Percentiles rank a stretch among this genome's conserved stretches.
Conservation (phyloP, 2,113 vertebrate genomes). For the Chunga burmeisteri region DNA sequence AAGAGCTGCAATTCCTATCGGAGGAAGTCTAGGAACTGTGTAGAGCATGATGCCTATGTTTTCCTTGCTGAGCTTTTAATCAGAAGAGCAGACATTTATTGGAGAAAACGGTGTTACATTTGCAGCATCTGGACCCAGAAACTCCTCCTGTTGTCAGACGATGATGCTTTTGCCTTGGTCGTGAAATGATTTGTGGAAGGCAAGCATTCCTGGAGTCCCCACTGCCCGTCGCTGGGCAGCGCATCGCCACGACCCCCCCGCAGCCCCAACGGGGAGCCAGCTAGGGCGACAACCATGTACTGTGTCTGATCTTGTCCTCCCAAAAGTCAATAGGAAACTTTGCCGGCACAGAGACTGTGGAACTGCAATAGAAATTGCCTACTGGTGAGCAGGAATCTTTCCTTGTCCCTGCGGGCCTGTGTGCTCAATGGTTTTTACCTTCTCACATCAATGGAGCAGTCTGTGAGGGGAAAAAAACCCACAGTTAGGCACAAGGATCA, state of each 20-base stretch:
- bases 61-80: background rate
- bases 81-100: background rate
- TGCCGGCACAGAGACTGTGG: background rate
- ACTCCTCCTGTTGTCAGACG: background rate
- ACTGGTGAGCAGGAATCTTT: background rate
- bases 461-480: background rate
- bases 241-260: accelerated
- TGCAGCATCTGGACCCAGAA: background rate
- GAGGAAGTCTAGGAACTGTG: background rate
- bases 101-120: background rate
- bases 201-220: too few species aligned
- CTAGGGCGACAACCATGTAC: accelerated
- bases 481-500: background rate
- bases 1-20: background rate
- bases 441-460: background rate
- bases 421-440: background rate
- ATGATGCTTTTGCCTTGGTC: background rate
- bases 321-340: background rate
- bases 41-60: background rate
- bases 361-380: background rate
- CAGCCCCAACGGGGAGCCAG: background rate
- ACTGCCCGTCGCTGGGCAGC: background rate
- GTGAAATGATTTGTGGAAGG: background rate
- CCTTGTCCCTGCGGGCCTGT: background rate
- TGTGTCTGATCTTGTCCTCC: background rate